Evolutionary conservation across 2,797 vertebrate species (phyloP).

Genomic region (Fistularia commersonii): DNA sequence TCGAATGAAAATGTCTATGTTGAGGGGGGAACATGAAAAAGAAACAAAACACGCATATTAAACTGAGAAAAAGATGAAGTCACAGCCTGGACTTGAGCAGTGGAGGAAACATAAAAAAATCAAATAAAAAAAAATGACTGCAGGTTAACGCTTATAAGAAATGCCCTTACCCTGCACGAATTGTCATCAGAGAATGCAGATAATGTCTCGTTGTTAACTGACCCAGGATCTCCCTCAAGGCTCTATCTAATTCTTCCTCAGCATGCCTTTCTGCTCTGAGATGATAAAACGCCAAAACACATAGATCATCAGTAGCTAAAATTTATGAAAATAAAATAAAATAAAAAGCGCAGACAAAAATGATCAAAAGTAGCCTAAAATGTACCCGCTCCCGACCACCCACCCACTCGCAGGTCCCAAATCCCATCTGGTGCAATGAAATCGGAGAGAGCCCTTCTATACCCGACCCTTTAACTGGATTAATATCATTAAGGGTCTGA

Average conservation of each 20-base stretch:
- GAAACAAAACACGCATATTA: constrained; percentile 21
- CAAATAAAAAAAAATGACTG: constrained; percentile 43
- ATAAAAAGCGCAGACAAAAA: constrained; percentile 61
- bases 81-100: constrained; percentile 43
- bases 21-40: background rate
- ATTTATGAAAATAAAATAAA: background rate
- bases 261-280: constrained; percentile 85
- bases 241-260: constrained; percentile 93
- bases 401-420: constrained; percentile 21
- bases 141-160: constrained; percentile 74
- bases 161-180: constrained; percentile 91
- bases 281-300: constrained; percentile 79
- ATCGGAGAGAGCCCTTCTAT: too few species aligned
- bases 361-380: constrained; percentile 68
- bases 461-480: background rate
- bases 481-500: constrained; percentile 5
- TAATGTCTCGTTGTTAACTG: constrained; percentile 92
- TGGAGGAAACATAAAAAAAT: too few species aligned
- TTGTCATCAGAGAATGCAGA: constrained; percentile 92
- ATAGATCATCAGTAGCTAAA: constrained; percentile 70
- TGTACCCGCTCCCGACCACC: constrained; percentile 25
- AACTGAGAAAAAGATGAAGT: constrained; percentile 46
- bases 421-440: constrained; percentile 8
- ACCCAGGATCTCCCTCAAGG: constrained; percentile 92
- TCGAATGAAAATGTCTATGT: constrained; percentile 18